Evolutionary conservation across 2,797 vertebrate genomes (phyloP).

Genomic region (Monodelphis domestica): DNA sequence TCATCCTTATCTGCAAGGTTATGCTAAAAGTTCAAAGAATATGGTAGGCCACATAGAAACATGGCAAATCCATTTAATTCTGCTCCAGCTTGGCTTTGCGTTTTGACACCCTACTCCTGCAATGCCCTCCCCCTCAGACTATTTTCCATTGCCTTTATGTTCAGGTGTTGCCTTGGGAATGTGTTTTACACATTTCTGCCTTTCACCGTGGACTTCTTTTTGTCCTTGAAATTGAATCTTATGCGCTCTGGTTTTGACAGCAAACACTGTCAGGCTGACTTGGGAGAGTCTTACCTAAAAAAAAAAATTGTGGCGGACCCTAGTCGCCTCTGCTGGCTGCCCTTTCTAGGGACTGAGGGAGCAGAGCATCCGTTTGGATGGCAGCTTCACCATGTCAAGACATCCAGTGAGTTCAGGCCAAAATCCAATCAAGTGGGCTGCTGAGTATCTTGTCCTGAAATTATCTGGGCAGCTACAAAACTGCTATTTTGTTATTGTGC

Average conservation of each 20-base stretch:
- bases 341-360: background rate
- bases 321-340: background rate
- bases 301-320: background rate
- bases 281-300: background rate
- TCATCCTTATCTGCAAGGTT: background rate
- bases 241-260: background rate
- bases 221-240: constrained; percentile 1
- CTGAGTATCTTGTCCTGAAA: constrained; percentile 2
- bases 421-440: background rate
- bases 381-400: background rate
- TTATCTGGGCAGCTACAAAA: constrained; percentile 1
- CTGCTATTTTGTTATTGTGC: background rate
- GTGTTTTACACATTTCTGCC: background rate
- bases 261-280: background rate
- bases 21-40: background rate
- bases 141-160: background rate
- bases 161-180: background rate
- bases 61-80: background rate
- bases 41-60: background rate
- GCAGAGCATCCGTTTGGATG: background rate
- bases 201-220: background rate
- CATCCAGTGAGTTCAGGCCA: background rate
- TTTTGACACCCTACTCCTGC: background rate
- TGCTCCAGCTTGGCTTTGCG: background rate
- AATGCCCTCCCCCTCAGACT: background rate